phyloP scores from a whole-genome alignment of 2,113 vertebrate genomes.

The Charina bottae region DNA sequence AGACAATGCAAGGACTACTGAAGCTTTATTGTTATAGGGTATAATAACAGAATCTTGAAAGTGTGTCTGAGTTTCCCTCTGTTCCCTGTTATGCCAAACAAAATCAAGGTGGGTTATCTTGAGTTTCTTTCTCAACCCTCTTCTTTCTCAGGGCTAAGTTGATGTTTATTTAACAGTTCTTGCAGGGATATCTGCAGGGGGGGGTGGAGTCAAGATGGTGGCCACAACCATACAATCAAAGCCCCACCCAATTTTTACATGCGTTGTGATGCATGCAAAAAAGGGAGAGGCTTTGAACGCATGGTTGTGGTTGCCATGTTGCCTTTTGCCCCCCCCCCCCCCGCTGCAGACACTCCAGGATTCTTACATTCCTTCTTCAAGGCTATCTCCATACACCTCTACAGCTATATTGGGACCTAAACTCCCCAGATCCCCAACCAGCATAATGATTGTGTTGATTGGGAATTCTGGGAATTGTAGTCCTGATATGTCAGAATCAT shows the following conservation, averaged over 20 bases:
- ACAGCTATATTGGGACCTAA: not conserved
- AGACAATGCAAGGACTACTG: not conserved
- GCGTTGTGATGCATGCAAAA: not conserved
- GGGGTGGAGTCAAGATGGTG: not conserved
- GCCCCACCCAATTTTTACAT: not conserved
- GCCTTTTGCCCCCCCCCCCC: not conserved
- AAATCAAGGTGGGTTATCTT: not conserved
- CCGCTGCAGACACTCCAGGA: not conserved
- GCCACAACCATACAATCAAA: not conserved
- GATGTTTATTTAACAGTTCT: not conserved
- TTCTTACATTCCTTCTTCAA: not conserved
- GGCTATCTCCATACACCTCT: not conserved
- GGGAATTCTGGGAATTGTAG: not conserved
- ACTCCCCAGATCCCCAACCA: not conserved
- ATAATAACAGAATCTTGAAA: not conserved
- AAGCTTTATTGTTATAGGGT: not conserved
- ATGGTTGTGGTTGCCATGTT: not conserved
- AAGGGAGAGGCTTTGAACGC: not conserved
- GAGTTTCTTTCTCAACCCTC: not conserved
- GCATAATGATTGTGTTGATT: not conserved
- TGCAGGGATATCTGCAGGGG: not conserved
- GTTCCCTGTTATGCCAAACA: not conserved
- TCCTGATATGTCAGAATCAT: not conserved
- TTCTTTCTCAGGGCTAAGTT: not conserved
- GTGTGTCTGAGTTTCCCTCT: not conserved